Base-by-base conservation (phyloP, 2,797 vertebrate genomes). In the Hirundo rustica region DNA sequence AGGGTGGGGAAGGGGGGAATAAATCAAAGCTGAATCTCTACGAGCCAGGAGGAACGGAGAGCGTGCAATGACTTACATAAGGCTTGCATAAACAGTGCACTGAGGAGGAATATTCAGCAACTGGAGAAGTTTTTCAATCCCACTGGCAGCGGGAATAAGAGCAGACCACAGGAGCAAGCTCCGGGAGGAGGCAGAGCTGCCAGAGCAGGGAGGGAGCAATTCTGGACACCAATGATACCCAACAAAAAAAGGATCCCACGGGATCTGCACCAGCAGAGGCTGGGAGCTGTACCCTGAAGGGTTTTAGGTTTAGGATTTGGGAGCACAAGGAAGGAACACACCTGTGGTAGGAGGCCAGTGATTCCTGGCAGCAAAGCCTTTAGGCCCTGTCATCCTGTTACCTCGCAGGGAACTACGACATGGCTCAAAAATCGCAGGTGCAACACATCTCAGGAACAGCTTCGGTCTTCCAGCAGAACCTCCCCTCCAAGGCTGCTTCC, bases 11-110 rank as follows among this genome's bases (percentile, higher is more conserved):
- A 80, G 30, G 29, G 6, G 30, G 40, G 57, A 65, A 72, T 65
- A 92, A 95, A 91, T 83, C 79, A 81, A 80, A 70, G 87, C 54
- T 83, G 55, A 86, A 85, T 29, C 87, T 68, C 89, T 29, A n/a
- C 13, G 34, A 94, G 85, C 36, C 82, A 50, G 51, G 54, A 93
- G 82, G 34, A 85, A 85, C 8, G 11, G 9, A 40, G 32, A 80
- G 62, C 16, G 21, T 64, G 66, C 57, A 29, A 29, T 6, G 73
- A 44, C 90, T 82, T 71, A 71, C 36, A 26, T 25, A 73, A 88
- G 87, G 53, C 60, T 74, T 60, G 64, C 71, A 57, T 34, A 60
- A 92, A 85, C 74, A 58, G 27, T 1, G 42, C 32, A 1, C 54
- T 44, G 23, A 71, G 64, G 51, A 91, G 65, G 44, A 64, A 89